These are phyloP conservation scores for Platycnemis pennipes DNA, from an alignment of 2,888 invertebrate genomes.

Conservation along the genomic window DNA sequence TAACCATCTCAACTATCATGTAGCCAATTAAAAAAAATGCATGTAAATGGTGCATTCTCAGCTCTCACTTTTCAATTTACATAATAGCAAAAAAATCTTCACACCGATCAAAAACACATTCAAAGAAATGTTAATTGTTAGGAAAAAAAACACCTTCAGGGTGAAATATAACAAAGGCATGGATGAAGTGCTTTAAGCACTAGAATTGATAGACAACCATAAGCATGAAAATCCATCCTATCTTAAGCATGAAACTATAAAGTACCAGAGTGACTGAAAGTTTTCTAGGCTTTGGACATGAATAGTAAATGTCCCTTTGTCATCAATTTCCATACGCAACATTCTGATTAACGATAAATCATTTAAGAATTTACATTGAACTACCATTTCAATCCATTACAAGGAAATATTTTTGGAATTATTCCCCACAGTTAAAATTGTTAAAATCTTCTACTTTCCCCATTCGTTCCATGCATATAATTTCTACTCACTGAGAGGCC, in stretches of 20 bases:
- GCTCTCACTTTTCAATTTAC: conserved; percentile 9
- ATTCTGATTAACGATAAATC: background rate
- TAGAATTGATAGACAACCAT: background rate
- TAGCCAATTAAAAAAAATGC: conserved; percentile 47
- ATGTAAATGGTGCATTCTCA: conserved; percentile 64
- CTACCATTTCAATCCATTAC: background rate
- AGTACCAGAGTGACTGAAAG: background rate
- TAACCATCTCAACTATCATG: background rate
- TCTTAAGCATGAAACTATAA: background rate
- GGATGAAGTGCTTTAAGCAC: background rate
- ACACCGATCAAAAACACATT: background rate
- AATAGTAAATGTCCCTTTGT: background rate
- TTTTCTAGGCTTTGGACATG: background rate
- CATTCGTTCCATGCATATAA: too few species aligned
- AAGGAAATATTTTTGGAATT: too few species aligned
- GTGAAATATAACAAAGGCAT: conserved; percentile 17
- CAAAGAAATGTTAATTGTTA: background rate
- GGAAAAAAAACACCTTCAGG: background rate
- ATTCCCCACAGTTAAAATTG: too few species aligned
- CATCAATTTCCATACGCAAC: background rate
- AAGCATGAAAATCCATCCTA: background rate
- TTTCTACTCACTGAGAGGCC: too few species aligned
- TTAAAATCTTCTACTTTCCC: too few species aligned
- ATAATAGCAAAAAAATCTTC: conserved; percentile 5
- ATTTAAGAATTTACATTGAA: background rate